These are phyloP conservation scores for Sceliomorpha sp. DNA, from an alignment of 2,888 invertebrate genomes.

Conservation along the genomic window DNA sequence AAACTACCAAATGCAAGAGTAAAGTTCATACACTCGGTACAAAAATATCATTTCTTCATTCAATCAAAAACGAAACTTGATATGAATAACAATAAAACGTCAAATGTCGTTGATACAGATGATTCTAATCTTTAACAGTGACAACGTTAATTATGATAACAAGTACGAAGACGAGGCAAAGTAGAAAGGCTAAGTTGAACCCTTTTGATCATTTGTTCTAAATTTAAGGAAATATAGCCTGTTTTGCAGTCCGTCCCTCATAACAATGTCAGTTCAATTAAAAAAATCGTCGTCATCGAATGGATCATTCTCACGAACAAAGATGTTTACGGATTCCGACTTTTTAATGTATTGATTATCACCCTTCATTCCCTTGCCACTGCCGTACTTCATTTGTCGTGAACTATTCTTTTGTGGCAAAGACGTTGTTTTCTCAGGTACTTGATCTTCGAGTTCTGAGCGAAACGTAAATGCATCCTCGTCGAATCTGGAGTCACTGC, in stretches of 20 bases:
- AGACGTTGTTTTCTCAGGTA: conserved; percentile 69
- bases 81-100: conserved; percentile 17
- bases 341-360: conserved; percentile 87
- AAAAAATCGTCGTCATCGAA: conserved; percentile 95
- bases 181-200: conserved; percentile 23
- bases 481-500: conserved; percentile 71
- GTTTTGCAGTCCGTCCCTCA: conserved; percentile 3
- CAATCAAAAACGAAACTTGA: conserved; percentile 47
- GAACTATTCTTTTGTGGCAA: conserved; percentile 67
- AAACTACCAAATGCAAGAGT: conserved; percentile 23
- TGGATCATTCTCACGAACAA: conserved; percentile 91
- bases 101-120: conserved; percentile 6
- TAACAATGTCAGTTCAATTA: conserved; percentile 72
- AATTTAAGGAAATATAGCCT: conserved; percentile 16
- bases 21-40: conserved; percentile 53
- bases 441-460: conserved; percentile 74
- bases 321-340: conserved; percentile 94
- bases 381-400: conserved; percentile 79
- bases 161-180: conserved; percentile 21
- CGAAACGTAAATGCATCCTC: conserved; percentile 74
- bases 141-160: conserved; percentile 21
- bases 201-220: conserved; percentile 14
- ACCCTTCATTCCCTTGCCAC: conserved; percentile 76
- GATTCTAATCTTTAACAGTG: conserved; percentile 8
- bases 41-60: conserved; percentile 59